Conservation (phyloP, 2,113 vertebrate genomes). For the Engraulis encrasicolus region DNA sequence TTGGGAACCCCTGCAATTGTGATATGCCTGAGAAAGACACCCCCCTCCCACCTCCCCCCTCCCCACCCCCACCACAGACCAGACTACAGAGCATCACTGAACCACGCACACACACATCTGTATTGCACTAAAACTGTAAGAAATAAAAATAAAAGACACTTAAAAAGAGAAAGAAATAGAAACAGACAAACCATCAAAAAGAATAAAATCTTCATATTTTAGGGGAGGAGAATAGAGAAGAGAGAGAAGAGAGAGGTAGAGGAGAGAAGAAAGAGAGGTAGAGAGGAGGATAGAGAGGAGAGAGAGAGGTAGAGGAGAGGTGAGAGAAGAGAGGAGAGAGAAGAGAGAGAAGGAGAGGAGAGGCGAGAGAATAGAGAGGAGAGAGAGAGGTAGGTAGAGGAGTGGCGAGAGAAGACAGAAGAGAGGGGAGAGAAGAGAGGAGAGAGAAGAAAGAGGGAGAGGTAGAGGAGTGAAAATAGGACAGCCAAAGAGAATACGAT, state of each 20-base stretch:
- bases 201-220: conserved; percentile 11
- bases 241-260: neutral
- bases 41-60: neutral
- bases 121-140: conserved; percentile 29
- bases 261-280: neutral
- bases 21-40: too few relatives aligned
- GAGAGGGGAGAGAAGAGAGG: too few relatives aligned
- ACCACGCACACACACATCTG: conserved; percentile 12
- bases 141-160: neutral
- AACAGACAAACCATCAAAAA: neutral
- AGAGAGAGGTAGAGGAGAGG: too few relatives aligned
- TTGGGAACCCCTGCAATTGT: conserved; percentile 13
- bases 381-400: too few relatives aligned
- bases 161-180: neutral
- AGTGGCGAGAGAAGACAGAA: too few relatives aligned
- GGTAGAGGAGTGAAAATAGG: too few relatives aligned
- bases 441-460: too few relatives aligned
- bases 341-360: too few relatives aligned
- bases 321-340: too few relatives aligned
- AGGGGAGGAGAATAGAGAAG: conserved; percentile 23
- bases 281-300: too few relatives aligned
- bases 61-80: neutral
- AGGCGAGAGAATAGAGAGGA: too few relatives aligned
- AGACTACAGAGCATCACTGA: neutral
- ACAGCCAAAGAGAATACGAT: too few relatives aligned